Evolutionary conservation across 2,888 invertebrate genomes (phyloP).

Genomic region (Frankliniella fusca): DNA sequence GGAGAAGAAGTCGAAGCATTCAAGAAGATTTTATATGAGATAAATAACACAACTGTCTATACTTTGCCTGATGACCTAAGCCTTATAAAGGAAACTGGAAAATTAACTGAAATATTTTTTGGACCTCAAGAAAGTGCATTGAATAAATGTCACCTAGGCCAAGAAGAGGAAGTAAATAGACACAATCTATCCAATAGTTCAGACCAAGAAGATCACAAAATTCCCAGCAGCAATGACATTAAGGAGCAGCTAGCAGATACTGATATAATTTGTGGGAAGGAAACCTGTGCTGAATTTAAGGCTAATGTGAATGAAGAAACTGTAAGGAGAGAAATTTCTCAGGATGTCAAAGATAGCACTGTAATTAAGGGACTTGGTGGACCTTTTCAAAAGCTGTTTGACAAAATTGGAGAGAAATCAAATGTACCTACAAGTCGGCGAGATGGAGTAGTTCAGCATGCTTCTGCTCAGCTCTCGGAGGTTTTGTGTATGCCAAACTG

Average conservation of each 20-base stretch:
- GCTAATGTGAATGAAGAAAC: background rate
- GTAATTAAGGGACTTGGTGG: background rate
- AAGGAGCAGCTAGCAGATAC: background rate
- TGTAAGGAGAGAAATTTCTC: background rate
- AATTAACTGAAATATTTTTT: background rate
- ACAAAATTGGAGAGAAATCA: too few species aligned
- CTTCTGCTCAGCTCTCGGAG: background rate
- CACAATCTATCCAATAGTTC: too few species aligned
- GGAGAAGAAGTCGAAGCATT: constrained; percentile 61
- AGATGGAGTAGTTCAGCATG: background rate
- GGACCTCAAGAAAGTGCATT: background rate
- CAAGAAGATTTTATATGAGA: constrained; percentile 50
- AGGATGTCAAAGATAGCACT: background rate
- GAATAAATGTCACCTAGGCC: too few species aligned
- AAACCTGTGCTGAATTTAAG: background rate
- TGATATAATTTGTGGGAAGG: background rate
- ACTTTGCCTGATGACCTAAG: background rate
- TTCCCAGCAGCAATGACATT: too few species aligned
- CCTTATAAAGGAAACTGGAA: background rate
- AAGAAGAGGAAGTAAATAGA: too few species aligned
- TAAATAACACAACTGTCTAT: background rate
- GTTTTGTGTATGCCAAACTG: background rate
- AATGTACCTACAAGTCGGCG: too few species aligned
- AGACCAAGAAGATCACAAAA: too few species aligned
- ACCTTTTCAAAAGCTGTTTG: background rate